These are phyloP conservation scores for Platorchestia sp. DNA, from an alignment of 1,140 invertebrate species.

Conservation along the genomic window DNA sequence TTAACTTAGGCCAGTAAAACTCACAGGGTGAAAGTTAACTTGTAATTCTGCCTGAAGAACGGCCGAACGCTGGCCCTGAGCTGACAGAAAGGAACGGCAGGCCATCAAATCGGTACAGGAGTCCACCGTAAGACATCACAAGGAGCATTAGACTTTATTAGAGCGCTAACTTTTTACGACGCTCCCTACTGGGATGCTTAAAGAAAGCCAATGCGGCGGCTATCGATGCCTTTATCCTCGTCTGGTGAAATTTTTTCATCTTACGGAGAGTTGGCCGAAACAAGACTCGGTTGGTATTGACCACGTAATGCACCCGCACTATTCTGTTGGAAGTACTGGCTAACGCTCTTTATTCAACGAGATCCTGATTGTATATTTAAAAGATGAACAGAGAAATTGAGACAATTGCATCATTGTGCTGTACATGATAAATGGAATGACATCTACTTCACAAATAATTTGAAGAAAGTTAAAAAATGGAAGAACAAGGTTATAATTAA, in stretches of 20 bases:
- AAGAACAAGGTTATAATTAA: too few species aligned
- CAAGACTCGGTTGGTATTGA: background rate
- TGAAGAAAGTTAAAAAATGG: too few species aligned
- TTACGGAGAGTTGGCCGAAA: background rate
- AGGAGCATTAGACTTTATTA: slow-evolving; percentile 44
- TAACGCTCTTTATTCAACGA: background rate
- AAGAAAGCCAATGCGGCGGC: background rate
- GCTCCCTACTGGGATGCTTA: background rate
- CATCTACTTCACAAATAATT: too few species aligned
- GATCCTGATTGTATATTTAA: too few species aligned
- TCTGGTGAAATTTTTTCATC: background rate
- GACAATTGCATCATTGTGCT: too few species aligned
- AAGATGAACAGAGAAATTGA: too few species aligned
- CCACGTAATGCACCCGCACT: too few species aligned
- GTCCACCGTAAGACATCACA: background rate
- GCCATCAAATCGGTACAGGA: background rate
- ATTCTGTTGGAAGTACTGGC: background rate
- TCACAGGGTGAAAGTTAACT: background rate
- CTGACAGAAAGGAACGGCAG: background rate
- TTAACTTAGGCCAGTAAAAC: background rate
- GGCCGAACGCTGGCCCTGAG: background rate
- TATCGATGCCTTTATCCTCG: background rate
- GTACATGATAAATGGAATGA: too few species aligned
- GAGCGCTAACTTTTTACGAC: slow-evolving; percentile 33
- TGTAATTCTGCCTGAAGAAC: background rate